These are phyloP conservation scores for Amia ocellicauda DNA, from an alignment of 2,113 vertebrate species.

Conservation along the genomic window DNA sequence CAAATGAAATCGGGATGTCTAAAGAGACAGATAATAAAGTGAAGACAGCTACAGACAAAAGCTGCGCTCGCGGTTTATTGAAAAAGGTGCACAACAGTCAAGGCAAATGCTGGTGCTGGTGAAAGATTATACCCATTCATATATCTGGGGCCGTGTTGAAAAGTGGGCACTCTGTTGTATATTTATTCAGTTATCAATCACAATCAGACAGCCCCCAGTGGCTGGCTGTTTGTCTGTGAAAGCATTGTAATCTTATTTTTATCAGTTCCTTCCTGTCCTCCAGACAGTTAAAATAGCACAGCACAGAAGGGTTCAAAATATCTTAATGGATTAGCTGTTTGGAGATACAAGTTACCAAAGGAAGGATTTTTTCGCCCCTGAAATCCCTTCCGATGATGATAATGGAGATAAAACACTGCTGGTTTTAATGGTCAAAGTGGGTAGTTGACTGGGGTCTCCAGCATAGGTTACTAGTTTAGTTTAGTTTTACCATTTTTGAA, in stretches of 20 bases:
- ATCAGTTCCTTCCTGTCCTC: conserved; percentile 79
- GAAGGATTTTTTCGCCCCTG: conserved; percentile 55
- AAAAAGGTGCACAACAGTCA: conserved; percentile 35
- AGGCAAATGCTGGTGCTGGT: conserved; percentile 16
- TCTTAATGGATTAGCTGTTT: conserved; percentile 74
- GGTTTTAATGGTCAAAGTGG: no score
- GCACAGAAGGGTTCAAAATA: conserved; percentile 62
- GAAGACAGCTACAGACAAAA: conserved; percentile 25
- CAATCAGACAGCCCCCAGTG: conserved; percentile 49
- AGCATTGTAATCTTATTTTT: conserved; percentile 83
- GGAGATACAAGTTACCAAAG: conserved; percentile 67
- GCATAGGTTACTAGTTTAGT: no score
- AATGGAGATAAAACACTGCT: conserved; percentile 43
- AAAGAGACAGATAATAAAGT: conserved; percentile 23
- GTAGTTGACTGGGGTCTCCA: no score
- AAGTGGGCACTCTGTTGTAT: conserved; percentile 64
- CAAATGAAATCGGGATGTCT: conserved; percentile 22
- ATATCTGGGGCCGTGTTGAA: conserved; percentile 59
- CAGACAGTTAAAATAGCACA: conserved; percentile 72
- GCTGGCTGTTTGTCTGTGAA: conserved; percentile 61
- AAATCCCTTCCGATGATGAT: conserved; percentile 71
- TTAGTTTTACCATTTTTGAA: no score
- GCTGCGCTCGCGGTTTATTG: conserved; percentile 41
- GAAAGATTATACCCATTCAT: conserved; percentile 44
- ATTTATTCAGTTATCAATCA: conserved; percentile 81